Evolutionary conservation across 2,888 invertebrate species (phyloP).

Genomic region (Myathropa florea): DNA sequence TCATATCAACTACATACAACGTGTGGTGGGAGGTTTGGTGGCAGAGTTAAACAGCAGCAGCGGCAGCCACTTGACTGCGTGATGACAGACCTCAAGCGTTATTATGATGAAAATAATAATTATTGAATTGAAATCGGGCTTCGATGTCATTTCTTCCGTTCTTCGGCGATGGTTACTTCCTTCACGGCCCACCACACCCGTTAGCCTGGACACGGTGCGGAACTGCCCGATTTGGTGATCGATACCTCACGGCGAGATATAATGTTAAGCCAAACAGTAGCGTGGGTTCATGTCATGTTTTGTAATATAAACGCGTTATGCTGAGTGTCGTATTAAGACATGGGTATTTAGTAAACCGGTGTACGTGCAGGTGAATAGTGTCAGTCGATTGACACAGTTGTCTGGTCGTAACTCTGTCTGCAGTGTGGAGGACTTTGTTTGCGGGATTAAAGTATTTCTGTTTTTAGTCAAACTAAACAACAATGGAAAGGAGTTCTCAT

Average conservation of each 20-base stretch:
- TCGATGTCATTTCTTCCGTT: constrained; percentile 61
- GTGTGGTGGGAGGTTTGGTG: not conserved
- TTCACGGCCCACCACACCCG: not conserved
- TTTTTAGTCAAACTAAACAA: too few relatives aligned
- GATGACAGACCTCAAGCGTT: constrained; percentile 54
- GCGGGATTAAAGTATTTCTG: too few relatives aligned
- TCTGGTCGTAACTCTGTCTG: not conserved
- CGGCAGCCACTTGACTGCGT: not conserved
- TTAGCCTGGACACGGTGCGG: constrained; percentile 54
- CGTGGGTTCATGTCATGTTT: constrained; percentile 66
- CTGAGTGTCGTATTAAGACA: constrained; percentile 25
- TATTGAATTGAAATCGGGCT: constrained; percentile 54
- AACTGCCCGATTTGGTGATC: constrained; percentile 68
- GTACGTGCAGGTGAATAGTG: constrained; percentile 57
- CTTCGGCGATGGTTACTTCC: constrained; percentile 17
- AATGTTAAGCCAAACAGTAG: constrained; percentile 36
- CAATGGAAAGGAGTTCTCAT: too few relatives aligned
- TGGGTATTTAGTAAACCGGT: constrained; percentile 36
- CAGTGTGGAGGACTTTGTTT: not conserved
- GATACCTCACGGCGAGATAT: constrained; percentile 44
- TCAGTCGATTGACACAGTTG: constrained; percentile 50
- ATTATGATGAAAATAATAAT: constrained; percentile 68
- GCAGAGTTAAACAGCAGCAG: not conserved
- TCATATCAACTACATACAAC: constrained; percentile 43
- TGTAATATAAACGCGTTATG: constrained; percentile 42